phyloP scores from a whole-genome alignment of 2,113 vertebrate genomes.

The Dasyornis broadbenti region DNA sequence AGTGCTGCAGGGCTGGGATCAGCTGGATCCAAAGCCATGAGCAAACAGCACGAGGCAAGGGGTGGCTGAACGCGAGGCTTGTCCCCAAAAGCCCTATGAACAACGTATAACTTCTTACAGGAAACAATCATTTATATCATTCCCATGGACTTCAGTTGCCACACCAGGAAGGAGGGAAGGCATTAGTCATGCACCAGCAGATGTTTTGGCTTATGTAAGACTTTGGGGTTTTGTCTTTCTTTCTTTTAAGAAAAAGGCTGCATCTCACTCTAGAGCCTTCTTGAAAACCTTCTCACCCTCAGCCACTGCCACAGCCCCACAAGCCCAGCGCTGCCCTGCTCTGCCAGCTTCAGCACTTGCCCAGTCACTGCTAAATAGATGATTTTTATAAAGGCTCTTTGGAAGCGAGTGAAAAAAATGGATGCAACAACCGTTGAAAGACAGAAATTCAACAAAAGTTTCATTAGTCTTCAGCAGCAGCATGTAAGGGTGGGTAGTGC shows the following conservation, averaged over 20 bases:
- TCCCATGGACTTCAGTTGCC: neutral
- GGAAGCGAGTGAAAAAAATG: neutral
- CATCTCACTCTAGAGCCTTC: neutral
- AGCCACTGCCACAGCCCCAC: rapidly evolving
- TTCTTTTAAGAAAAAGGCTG: neutral
- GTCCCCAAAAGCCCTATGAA: neutral
- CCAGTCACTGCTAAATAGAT: neutral
- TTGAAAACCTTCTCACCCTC: neutral
- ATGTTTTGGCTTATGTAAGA: neutral
- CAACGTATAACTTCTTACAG: neutral
- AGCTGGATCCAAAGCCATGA: neutral
- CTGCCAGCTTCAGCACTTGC: neutral
- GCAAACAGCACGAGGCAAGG: rapidly evolving
- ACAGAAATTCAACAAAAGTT: neutral
- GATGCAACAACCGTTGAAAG: neutral
- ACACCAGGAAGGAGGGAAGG: neutral
- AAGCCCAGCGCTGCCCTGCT: neutral
- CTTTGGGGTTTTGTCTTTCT: no score
- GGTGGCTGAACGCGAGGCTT: neutral
- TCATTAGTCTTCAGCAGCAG: neutral
- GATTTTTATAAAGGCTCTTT: neutral
- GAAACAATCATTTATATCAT: neutral
- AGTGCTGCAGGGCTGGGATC: neutral
- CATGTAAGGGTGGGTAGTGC: neutral
- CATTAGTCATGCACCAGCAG: neutral